These are phyloP conservation scores for Rhagologus leucostigma DNA, from an alignment of 2,113 vertebrate genomes.

Conservation along the genomic window DNA sequence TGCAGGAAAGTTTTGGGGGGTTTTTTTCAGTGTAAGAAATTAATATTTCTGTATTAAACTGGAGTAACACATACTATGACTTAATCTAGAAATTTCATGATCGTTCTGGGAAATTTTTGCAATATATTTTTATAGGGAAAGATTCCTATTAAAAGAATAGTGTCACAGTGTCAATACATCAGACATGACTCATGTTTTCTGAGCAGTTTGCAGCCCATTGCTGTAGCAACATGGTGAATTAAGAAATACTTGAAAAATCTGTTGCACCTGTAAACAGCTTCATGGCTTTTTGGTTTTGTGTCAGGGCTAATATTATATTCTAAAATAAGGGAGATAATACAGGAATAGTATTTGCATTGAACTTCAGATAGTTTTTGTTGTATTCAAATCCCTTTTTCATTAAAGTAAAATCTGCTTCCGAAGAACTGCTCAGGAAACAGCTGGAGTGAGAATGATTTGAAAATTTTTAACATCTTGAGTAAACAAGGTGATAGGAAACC, in stretches of 20 bases:
- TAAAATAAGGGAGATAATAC: background rate
- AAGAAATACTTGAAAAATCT: background rate
- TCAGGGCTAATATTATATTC: background rate
- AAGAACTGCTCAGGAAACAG: conserved; percentile 6
- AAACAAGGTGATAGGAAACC: background rate
- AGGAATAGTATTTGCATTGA: background rate
- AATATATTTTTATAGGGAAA: background rate
- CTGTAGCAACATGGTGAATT: background rate
- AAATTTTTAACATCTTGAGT: background rate
- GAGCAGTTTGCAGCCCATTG: background rate
- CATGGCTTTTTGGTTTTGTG: background rate
- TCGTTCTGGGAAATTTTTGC: background rate
- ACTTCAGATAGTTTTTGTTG: background rate
- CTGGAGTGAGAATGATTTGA: background rate
- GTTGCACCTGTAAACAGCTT: background rate
- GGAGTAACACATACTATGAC: background rate
- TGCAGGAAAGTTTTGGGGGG: background rate
- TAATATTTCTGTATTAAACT: background rate
- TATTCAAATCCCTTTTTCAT: background rate
- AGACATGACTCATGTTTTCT: background rate
- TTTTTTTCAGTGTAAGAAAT: background rate
- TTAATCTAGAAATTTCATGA: background rate
- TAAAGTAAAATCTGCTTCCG: background rate
- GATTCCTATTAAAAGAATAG: background rate
- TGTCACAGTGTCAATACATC: background rate